Evolutionary conservation across 2,888 invertebrate species (phyloP), one percentile per base, ranked within the genome.

Genomic region (Steinernema hermaphroditum): DNA sequence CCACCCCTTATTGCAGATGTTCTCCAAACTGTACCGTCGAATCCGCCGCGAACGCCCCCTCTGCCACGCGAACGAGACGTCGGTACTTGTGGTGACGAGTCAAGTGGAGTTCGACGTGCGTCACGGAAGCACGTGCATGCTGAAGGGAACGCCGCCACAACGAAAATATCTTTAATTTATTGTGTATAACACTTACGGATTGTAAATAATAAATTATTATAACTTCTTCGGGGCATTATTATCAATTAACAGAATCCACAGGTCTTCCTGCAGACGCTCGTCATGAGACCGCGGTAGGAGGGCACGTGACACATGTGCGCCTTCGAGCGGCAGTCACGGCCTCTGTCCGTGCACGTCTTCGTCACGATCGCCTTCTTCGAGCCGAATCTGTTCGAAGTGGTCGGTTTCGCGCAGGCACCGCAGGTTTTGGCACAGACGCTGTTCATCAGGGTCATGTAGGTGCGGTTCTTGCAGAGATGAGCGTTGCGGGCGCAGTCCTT

Each of bases 91-190:
- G 32, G 62, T 62, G 62, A 62, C 62, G 16, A 62, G 62, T 62
- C 62, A 62, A 62, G 62, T 62, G 62, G 62, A 62, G 32, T 32
- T 62, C 34, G 62, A 62, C 29, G 32, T 62, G 62, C 62, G 62
- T 16, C 62, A 27, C 2, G 62, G 62, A 1, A 62, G 62, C 62
- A 62, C 62, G 62, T 62, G 62, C 62, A 62, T 29, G 62, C 32
- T 62, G 4, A 27, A 32, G 32, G 62, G 32, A 29, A 16, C 62
- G 8, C 32, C 62, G 12, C 16, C 62, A 4, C 62, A 62, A 29
- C 62, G 62, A 8, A 62, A 62, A 32, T 62, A 62, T 62, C 62
- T 62, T 27, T 62, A 34, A 32, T 62, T 62, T 29, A 32, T 62
- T 62, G 62, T 62, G 62, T 29, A 32, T 29, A 32, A 62, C 62